A percentile compares a stretch with the other conserved stretches of the same genome.
phyloP scores from a whole-genome alignment of 2,888 invertebrate species.

The Tetanocera ferruginea region DNA sequence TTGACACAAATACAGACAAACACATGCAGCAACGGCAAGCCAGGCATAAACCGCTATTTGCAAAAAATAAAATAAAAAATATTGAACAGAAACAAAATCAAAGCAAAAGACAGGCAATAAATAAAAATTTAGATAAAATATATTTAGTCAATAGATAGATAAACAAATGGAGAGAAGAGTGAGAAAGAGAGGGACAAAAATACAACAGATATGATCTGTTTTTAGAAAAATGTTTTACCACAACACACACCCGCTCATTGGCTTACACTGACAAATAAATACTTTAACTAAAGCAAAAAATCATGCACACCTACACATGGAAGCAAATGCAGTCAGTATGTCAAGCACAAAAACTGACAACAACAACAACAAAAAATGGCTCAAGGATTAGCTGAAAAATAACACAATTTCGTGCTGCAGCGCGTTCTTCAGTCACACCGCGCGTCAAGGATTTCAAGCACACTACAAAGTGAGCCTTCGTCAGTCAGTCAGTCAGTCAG shows the following conservation, averaged over 20 bases:
- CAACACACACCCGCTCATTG: background rate
- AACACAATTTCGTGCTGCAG: conserved; percentile 13
- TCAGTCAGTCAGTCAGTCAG: no score
- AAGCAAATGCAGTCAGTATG: background rate
- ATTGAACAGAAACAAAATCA: background rate
- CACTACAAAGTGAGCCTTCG: no score
- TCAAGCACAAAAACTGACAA: background rate
- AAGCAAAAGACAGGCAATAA: no score
- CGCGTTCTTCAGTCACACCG: background rate
- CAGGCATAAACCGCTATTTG: background rate
- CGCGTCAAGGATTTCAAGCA: no score
- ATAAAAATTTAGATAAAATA: background rate
- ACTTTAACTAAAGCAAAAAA: background rate
- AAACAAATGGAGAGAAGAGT: background rate
- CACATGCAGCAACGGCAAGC: background rate
- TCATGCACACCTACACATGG: background rate
- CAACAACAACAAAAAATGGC: background rate
- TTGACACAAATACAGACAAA: background rate
- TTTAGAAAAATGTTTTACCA: background rate
- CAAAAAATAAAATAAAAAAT: background rate
- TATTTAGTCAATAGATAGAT: background rate
- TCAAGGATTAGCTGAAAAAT: conserved; percentile 17
- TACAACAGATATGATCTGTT: background rate
- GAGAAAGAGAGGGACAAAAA: background rate
- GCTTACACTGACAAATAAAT: background rate